phyloP scores from a whole-genome alignment of 2,888 invertebrate genomes.

The Amphipoea oculea region DNA sequence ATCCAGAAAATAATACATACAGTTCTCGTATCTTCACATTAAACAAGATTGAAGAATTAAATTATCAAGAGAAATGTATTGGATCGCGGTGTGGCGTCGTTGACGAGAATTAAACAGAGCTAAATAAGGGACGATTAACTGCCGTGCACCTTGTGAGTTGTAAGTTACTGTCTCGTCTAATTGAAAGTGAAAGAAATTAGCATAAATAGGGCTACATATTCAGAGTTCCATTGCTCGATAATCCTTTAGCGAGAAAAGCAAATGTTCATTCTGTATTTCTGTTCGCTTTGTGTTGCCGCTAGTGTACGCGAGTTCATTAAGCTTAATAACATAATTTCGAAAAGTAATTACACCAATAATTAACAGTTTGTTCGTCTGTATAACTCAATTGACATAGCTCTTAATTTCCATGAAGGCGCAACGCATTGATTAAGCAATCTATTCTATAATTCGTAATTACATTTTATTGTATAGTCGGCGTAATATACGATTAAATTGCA shows the following conservation, averaged over 20 bases:
- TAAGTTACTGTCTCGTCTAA: constrained; percentile 58
- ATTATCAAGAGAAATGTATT: constrained; percentile 48
- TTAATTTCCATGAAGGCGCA: constrained; percentile 70
- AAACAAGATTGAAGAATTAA: constrained; percentile 53
- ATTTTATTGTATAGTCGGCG: constrained; percentile 46
- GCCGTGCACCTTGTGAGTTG: constrained; percentile 21
- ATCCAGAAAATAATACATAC: constrained; percentile 43
- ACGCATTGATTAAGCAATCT: constrained; percentile 70
- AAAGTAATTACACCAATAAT: constrained; percentile 79
- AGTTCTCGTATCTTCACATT: constrained; percentile 39
- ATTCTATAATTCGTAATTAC: constrained; percentile 68
- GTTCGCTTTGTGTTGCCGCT: constrained; percentile 59
- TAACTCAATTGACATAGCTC: constrained; percentile 69
- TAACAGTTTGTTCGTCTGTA: constrained; percentile 59
- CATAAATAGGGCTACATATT: constrained; percentile 53
- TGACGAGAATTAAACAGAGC: constrained; percentile 43
- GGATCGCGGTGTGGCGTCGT: constrained; percentile 31
- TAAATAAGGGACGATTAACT: constrained; percentile 49
- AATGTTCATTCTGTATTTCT: constrained; percentile 45
- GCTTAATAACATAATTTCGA: constrained; percentile 81
- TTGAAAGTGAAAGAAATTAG: constrained; percentile 63
- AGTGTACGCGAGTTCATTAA: constrained; percentile 70
- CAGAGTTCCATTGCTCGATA: constrained; percentile 49
- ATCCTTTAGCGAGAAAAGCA: constrained; percentile 39
- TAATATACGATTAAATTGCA: constrained; percentile 41